These are phyloP conservation scores for Drosophila sordidapex DNA, from an alignment of 2,888 invertebrate genomes.

Conservation along the genomic window DNA sequence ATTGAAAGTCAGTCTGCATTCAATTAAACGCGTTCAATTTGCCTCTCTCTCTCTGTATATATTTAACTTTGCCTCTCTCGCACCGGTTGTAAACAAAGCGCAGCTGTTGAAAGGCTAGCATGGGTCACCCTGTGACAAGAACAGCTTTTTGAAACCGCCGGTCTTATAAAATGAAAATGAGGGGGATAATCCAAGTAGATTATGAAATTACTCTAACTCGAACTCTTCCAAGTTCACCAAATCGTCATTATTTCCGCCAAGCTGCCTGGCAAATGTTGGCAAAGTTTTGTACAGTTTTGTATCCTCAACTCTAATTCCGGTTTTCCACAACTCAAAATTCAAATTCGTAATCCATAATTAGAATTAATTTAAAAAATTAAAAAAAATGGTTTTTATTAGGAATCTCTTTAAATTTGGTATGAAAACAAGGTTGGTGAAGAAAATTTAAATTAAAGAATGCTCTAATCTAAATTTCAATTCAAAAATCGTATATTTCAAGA, in stretches of 20 bases:
- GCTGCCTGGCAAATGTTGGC: background rate
- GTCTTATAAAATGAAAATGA: background rate
- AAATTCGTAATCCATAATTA: background rate
- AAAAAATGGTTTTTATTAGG: background rate
- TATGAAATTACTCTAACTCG: background rate
- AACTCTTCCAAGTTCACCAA: background rate
- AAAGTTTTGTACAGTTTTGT: background rate
- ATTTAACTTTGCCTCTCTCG: constrained; percentile 3
- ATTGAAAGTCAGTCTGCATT: constrained; percentile 16
- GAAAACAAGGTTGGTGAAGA: background rate
- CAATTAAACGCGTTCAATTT: constrained; percentile 28
- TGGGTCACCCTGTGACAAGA: constrained; percentile 16
- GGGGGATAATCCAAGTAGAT: background rate
- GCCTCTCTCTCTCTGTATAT: constrained; percentile 2
- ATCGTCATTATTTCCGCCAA: background rate
- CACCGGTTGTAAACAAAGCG: constrained; percentile 68
- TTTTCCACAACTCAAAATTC: background rate
- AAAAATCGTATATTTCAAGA: background rate
- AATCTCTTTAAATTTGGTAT: no score
- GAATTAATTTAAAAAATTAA: background rate
- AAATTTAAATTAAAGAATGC: background rate
- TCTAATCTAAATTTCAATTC: background rate
- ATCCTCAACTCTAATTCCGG: background rate
- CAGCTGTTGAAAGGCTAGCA: constrained; percentile 53
- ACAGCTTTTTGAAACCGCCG: constrained; percentile 21